Percentiles rank a stretch among this genome's conserved stretches.
phyloP scores from a whole-genome alignment of 2,888 invertebrate species.

The Phyllotreta striolata region DNA sequence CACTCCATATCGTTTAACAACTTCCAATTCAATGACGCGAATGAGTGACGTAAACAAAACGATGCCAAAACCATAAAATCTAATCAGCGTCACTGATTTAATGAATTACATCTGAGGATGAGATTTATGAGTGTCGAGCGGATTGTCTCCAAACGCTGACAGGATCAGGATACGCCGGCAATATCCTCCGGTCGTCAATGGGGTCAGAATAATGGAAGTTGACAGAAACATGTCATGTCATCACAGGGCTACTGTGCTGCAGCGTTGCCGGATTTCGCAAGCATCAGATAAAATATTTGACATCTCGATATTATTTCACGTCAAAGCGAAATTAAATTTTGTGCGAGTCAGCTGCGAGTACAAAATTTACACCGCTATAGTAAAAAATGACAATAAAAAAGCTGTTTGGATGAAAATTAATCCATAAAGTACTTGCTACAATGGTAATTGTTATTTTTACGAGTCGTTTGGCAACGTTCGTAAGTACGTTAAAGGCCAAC shows the following conservation, averaged over 20 bases:
- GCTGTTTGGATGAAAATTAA: too few species aligned
- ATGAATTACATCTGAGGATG: constrained; percentile 24
- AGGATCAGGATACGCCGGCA: constrained; percentile 9
- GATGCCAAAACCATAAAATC: constrained; percentile 28
- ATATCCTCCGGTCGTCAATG: constrained; percentile 15
- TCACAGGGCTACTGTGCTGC: neutral
- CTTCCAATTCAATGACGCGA: constrained; percentile 6
- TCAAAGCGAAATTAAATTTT: too few species aligned
- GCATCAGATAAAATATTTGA: too few species aligned
- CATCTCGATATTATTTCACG: too few species aligned
- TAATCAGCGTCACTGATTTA: constrained; percentile 24
- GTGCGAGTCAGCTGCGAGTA: too few species aligned
- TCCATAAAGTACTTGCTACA: too few species aligned
- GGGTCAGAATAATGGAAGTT: constrained; percentile 16
- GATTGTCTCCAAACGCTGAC: constrained; percentile 22
- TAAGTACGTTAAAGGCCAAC: too few species aligned
- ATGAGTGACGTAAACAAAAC: constrained; percentile 14
- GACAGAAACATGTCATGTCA: constrained; percentile 18
- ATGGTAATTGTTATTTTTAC: too few species aligned
- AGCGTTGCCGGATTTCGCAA: neutral
- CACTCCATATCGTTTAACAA: constrained; percentile 12
- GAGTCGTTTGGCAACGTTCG: too few species aligned
- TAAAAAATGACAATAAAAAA: too few species aligned
- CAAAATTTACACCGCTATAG: too few species aligned
- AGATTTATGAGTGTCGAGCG: constrained; percentile 21